Evolutionary conservation across 1,140 invertebrate genomes (phyloP).

Genomic region (Meteorus sp.): DNA sequence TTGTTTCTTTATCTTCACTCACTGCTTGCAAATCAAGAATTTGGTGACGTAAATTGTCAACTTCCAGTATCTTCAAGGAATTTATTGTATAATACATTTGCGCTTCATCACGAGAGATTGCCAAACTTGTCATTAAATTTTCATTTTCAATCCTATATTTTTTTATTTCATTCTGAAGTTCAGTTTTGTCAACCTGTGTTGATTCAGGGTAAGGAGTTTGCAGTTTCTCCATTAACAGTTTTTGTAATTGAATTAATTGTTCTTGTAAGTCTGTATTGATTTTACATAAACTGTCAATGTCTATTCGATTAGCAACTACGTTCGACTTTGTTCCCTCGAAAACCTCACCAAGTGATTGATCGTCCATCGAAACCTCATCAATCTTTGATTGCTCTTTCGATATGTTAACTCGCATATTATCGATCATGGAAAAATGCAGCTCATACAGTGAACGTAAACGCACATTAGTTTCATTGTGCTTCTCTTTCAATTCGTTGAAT

Average conservation of each 20-base stretch:
- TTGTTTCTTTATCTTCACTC: conserved; percentile 67
- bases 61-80: conserved; percentile 54
- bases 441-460: conserved; percentile 46
- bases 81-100: conserved; percentile 41
- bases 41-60: conserved; percentile 66
- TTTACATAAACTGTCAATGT: conserved; percentile 39
- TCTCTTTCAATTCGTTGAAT: conserved; percentile 45
- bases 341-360: neutral
- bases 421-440: conserved; percentile 30
- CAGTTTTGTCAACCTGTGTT: conserved; percentile 23
- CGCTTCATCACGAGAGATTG: conserved; percentile 50
- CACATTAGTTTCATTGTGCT: conserved; percentile 46
- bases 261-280: conserved; percentile 51
- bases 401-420: neutral
- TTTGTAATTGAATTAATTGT: conserved; percentile 50
- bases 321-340: conserved; percentile 45
- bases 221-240: conserved; percentile 43
- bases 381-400: neutral
- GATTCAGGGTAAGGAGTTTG: conserved; percentile 35
- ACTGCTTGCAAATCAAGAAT: conserved; percentile 66
- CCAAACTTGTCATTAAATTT: conserved; percentile 39
- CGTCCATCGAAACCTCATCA: neutral
- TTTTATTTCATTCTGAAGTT: conserved; percentile 32
- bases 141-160: conserved; percentile 39
- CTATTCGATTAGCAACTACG: conserved; percentile 49